These are phyloP conservation scores for Mionectes olivaceus DNA, from an alignment of 2,797 vertebrate species.

Conservation along the genomic window DNA sequence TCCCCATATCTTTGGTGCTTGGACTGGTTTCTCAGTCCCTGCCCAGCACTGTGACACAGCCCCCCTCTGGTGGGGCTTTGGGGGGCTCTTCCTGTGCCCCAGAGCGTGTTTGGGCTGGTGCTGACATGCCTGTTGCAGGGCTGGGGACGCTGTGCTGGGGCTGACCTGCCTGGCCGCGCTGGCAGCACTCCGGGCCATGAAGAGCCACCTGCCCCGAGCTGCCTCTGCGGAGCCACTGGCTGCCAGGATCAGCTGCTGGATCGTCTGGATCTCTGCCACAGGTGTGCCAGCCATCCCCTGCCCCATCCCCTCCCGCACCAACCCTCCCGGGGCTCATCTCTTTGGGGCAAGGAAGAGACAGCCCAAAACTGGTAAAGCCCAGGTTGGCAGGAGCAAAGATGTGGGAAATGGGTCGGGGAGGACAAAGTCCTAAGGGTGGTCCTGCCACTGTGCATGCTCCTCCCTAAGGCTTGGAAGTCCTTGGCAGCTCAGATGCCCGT, in stretches of 20 bases:
- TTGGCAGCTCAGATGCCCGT: fast-evolving
- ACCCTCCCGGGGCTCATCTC: fast-evolving
- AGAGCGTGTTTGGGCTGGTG: neutral
- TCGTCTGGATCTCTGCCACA: constrained; percentile 86
- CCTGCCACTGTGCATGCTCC: neutral
- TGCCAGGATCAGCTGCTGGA: constrained; percentile 71
- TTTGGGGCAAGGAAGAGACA: neutral
- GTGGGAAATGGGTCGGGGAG: neutral
- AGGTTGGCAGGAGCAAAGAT: neutral
- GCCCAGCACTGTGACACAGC: neutral
- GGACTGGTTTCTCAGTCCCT: neutral
- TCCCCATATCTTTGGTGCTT: neutral
- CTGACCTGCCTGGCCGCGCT: constrained; percentile 83
- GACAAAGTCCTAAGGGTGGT: neutral
- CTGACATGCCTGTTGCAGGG: constrained; percentile 55
- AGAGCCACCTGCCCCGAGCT: constrained; percentile 63
- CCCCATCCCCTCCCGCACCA: fast-evolving
- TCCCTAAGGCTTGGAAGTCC: neutral
- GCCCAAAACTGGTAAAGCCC: neutral
- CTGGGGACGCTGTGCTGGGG: constrained; percentile 87
- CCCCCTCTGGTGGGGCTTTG: fast-evolving
- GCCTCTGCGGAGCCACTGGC: neutral
- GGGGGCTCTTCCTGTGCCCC: neutral
- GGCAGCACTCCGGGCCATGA: constrained; percentile 82
- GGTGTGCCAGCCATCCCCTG: constrained; percentile 75